Percentiles rank a stretch among this genome's conserved stretches.
Evolutionary conservation across 1,140 invertebrate species (phyloP).

Genomic region (Latrodectus geometricus): DNA sequence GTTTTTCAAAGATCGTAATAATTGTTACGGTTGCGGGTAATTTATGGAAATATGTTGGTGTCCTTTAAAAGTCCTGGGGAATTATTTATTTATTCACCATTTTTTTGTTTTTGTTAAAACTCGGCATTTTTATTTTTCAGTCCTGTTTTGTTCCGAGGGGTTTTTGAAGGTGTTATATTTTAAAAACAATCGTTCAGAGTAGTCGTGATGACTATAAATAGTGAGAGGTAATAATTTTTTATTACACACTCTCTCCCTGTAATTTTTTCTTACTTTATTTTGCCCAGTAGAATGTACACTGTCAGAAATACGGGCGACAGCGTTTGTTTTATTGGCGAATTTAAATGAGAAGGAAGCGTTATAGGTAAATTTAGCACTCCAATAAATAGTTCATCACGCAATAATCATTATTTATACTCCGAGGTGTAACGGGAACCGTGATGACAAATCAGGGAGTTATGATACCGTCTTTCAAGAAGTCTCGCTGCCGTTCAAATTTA

Average conservation of each 20-base stretch:
- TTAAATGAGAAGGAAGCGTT: constrained; percentile 43
- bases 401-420: constrained; percentile 51
- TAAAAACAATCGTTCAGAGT: constrained; percentile 59
- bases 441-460: constrained; percentile 1
- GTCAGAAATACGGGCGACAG: neutral
- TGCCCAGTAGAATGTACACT: neutral
- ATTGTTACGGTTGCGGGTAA: constrained; percentile 60
- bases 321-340: constrained; percentile 50
- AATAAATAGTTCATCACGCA: constrained; percentile 59
- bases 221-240: constrained; percentile 52
- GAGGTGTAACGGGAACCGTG: constrained; percentile 27
- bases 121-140: neutral
- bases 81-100: neutral
- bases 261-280: neutral
- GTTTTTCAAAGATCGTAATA: constrained; percentile 58
- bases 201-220: constrained; percentile 55
- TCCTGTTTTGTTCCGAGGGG: constrained; percentile 1
- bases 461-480: neutral
- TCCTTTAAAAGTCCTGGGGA: constrained; percentile 46
- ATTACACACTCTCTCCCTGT: constrained; percentile 9
- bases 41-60: constrained; percentile 61
- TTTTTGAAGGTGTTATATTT: constrained; percentile 57
- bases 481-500: neutral
- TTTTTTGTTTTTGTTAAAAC: constrained; percentile 3
- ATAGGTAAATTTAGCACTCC: constrained; percentile 53